Evolutionary conservation across 2,888 invertebrate species (phyloP), one percentile per base, ranked within the genome.

Genomic region (Lasioglossum figueresi): DNA sequence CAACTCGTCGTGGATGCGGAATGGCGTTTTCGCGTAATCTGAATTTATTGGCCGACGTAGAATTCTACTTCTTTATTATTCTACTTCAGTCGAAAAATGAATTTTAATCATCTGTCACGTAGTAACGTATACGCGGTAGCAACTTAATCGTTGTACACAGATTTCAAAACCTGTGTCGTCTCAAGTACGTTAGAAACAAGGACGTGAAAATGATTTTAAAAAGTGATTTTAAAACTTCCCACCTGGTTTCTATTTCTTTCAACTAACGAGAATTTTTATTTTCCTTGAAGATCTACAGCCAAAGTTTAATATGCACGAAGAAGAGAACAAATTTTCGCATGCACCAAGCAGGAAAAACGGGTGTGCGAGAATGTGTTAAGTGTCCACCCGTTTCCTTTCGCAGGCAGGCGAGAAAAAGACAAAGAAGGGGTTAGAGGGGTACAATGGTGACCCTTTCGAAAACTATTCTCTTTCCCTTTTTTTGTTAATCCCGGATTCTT

Each of bases 401-500:
- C 37, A 19, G 40, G 19, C 63, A 3, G 31, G 31, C 14, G 48
- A 43, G 40, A 12, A 16, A 68, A 16, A 43, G 59, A 70, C n/a
- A 34, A 31, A 59, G 59, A 75, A 74, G 19, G 23, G 16, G 27
- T 3, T 34, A 52, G 23, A 63, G 45, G 56, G 73, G 16, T 79
- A 71, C 83, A 83, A 82, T 59, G 4, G 73, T 45, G 52, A 79
- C 70, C 82, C 81, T 79, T 80, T 76, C 72, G 72, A 82, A 87
- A 87, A 83, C 78, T 80, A 63, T 76, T 43, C 71, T 10, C 71
- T 59, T 45, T 34, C 66, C 37, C 34, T 10, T 76, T 82, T 84
- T 87, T 86, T 84, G 86, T 85, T 88, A 85, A 84, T 84, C 76
- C 80, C 76, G 77, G 86, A 89, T 90, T 86, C 85, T 88, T 90